Evolutionary conservation across 2,797 vertebrate genomes (phyloP).

Genomic region (Chelmon rostratus): DNA sequence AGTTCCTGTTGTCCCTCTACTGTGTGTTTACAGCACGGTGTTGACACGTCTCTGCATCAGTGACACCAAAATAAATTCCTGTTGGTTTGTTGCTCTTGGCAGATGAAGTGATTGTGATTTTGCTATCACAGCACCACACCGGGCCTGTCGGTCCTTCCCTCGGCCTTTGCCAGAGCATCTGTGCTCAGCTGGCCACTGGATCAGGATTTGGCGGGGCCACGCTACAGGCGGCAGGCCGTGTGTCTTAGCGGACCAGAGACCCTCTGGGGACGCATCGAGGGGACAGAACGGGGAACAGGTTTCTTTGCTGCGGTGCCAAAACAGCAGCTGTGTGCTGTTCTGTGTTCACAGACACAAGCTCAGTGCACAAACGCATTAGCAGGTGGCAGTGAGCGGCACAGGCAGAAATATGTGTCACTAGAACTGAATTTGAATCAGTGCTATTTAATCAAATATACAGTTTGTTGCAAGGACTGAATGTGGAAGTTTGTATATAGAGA

Average conservation of each 20-base stretch:
- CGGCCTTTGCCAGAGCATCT: conserved; percentile 57
- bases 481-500: too few species aligned
- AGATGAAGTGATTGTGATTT: conserved; percentile 20
- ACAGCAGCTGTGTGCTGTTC: conserved; percentile 44
- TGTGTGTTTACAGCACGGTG: neutral
- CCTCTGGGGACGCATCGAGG: conserved; percentile 22
- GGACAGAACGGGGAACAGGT: conserved; percentile 27
- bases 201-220: conserved; percentile 26
- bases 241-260: conserved; percentile 19
- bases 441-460: too few species aligned
- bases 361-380: conserved; percentile 23
- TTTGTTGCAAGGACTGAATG: too few species aligned
- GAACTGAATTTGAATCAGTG: too few species aligned
- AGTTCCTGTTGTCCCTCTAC: neutral
- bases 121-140: conserved; percentile 15
- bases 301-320: conserved; percentile 45
- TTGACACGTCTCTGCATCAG: neutral
- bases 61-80: conserved; percentile 40
- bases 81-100: conserved; percentile 44
- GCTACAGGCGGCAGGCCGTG: conserved; percentile 21
- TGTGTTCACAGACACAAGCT: conserved; percentile 1
- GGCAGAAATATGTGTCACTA: too few species aligned
- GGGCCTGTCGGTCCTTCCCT: neutral
- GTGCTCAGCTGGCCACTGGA: conserved; percentile 48
- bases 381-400: conserved; percentile 2